Evolutionary conservation across 2,113 vertebrate genomes (phyloP).

Genomic region (Dasyprocta punctata): DNA sequence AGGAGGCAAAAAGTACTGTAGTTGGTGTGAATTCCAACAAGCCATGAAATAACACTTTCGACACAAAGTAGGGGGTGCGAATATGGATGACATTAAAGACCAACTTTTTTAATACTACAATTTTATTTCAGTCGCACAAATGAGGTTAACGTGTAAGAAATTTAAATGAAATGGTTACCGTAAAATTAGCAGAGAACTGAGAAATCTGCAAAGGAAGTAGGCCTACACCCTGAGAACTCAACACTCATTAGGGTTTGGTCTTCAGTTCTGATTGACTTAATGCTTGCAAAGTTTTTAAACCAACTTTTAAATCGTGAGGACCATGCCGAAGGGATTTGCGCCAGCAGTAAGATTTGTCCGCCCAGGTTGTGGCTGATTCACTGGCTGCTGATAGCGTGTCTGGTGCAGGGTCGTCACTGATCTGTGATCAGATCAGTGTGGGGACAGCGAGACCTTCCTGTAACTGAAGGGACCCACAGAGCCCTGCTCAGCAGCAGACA

Average conservation of each 20-base stretch:
- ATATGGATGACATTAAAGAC: background rate
- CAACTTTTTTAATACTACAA: slow-evolving; percentile 89
- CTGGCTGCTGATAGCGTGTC: slow-evolving; percentile 81
- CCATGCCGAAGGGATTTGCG: slow-evolving; percentile 87
- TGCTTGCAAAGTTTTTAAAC: slow-evolving; percentile 74
- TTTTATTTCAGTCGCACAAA: slow-evolving; percentile 98
- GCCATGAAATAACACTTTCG: background rate
- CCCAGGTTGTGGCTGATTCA: slow-evolving; percentile 87
- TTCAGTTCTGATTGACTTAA: slow-evolving; percentile 85
- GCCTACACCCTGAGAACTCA: slow-evolving; percentile 84
- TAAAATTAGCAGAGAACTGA: slow-evolving; percentile 93
- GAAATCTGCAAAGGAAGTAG: slow-evolving; percentile 86
- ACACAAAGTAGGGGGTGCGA: background rate
- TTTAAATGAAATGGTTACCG: slow-evolving; percentile 91
- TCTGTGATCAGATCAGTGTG: slow-evolving; percentile 88
- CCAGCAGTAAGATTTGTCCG: slow-evolving; percentile 89
- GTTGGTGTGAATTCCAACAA: background rate
- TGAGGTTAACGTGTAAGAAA: slow-evolving; percentile 96
- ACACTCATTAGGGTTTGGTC: slow-evolving; percentile 88
- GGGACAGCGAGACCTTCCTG: slow-evolving; percentile 84
- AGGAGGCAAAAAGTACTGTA: background rate
- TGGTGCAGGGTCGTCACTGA: slow-evolving; percentile 82
- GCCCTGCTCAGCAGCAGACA: slow-evolving; percentile 85
- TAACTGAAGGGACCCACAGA: slow-evolving; percentile 84
- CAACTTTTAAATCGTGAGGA: slow-evolving; percentile 83